Base-by-base conservation (phyloP, 2,888 invertebrate species). In the Poecilus cupreus region DNA sequence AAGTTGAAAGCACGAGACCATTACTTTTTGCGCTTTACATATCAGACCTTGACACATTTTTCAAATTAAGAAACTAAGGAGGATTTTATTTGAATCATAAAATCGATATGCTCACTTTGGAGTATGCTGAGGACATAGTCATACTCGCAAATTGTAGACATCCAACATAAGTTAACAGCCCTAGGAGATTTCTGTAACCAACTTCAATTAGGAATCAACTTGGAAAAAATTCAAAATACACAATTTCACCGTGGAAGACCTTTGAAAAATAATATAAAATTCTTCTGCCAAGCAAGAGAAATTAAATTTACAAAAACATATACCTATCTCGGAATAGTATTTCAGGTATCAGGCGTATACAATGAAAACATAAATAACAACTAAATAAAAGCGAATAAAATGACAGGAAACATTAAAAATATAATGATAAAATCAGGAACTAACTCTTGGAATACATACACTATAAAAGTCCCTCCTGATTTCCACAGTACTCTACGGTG, bases 71-170 rank as follows among this genome's bases (percentile, higher is more conserved):
- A 46, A 46, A 43, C n/a, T 18, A 11, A 11, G 72, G 39, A 37
- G 39, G 72, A 57, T 11, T 20, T 20, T 57, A 11, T 20, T 20
- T 57, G 0, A 57, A 57, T 57, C 57, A 57, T 57, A 16, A 20
- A 16, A 57, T 8, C 4, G 57, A 57, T 57, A 57, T 57, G 8
- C 22, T 57, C 4, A 57, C 57, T 24, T 22, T 57, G 13, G 20
- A 60, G 13, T 60, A 60, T 26, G 60, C 60, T 24, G 60, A 60
- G 6, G 60, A 60, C 11, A 60, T 60, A 60, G 60, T 60, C 60
- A 26, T 60, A 24, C 26, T 60, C 2, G 11, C 26, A 13, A 24
- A 60, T 26, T 60, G 10, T 13, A 32, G 60, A 60, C 32, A 16
- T 24, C 6, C 60, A 60, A 11, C n/a, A 60, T 11, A 60, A 60